These are phyloP conservation scores for Carposina sasakii DNA, from an alignment of 1,140 invertebrate species.

Conservation along the genomic window DNA sequence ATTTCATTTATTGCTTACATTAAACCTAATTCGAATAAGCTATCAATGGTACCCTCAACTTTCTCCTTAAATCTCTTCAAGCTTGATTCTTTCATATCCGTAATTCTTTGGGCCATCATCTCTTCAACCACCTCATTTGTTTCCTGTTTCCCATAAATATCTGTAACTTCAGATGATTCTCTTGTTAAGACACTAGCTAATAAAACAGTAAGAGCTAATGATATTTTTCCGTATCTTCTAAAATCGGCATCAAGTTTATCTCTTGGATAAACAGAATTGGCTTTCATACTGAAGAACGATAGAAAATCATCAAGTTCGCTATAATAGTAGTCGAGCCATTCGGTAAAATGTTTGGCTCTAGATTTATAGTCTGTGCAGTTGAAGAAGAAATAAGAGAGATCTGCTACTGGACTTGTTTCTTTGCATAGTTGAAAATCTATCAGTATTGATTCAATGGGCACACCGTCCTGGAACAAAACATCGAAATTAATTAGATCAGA, in stretches of 20 bases:
- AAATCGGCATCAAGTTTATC: slow-evolving; percentile 20
- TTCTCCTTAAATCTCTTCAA: no score
- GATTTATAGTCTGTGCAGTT: slow-evolving; percentile 22
- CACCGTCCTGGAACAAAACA: slow-evolving; percentile 4
- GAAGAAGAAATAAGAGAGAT: slow-evolving; percentile 24
- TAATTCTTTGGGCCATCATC: no score
- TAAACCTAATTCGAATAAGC: no score
- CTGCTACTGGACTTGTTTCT: slow-evolving; percentile 10
- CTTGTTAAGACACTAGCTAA: not conserved
- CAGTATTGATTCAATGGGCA: slow-evolving; percentile 2
- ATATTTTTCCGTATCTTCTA: slow-evolving; percentile 10
- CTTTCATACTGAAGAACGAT: slow-evolving; percentile 13
- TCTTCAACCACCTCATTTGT: not conserved
- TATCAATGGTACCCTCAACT: no score
- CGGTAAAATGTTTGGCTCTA: slow-evolving; percentile 13
- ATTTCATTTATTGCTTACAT: no score
- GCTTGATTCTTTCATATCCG: no score
- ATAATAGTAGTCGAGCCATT: slow-evolving; percentile 25
- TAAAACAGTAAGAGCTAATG: not conserved
- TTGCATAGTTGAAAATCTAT: slow-evolving; percentile 18
- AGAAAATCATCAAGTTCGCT: slow-evolving; percentile 4
- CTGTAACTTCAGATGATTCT: not conserved
- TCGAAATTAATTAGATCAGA: not conserved
- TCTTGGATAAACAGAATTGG: slow-evolving; percentile 19
- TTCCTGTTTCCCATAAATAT: not conserved